phyloP scores from a whole-genome alignment of 2,888 invertebrate species.

The Chorisops tibialis region DNA sequence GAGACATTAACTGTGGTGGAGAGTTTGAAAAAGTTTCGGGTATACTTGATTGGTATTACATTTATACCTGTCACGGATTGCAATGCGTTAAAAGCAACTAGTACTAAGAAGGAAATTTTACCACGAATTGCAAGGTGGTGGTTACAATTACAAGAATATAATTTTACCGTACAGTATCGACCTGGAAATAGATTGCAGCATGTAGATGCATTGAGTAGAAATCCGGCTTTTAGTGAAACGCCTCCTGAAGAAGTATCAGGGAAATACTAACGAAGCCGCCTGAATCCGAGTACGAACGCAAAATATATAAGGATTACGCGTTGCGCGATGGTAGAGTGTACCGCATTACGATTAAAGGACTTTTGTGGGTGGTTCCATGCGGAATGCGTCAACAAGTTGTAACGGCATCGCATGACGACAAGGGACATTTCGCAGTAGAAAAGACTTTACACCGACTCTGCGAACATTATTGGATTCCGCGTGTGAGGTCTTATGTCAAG shows the following conservation, averaged over 20 bases:
- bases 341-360: background rate
- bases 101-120: too few species aligned
- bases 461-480: slow-evolving; percentile 14
- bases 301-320: slow-evolving; percentile 30
- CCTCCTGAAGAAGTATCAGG: background rate
- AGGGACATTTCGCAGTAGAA: slow-evolving; percentile 34
- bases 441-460: slow-evolving; percentile 32
- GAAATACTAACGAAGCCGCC: too few species aligned
- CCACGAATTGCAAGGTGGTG: too few species aligned
- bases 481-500: slow-evolving; percentile 20
- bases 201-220: background rate
- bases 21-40: too few species aligned
- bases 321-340: slow-evolving; percentile 32
- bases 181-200: background rate
- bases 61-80: too few species aligned
- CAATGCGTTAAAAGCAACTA: too few species aligned
- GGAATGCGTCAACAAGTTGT: slow-evolving; percentile 33
- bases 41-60: too few species aligned
- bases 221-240: background rate
- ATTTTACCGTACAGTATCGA: background rate
- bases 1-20: background rate
- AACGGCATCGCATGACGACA: slow-evolving; percentile 33
- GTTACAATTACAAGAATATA: background rate
- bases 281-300: background rate
- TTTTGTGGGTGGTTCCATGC: slow-evolving; percentile 34